phyloP scores from a whole-genome alignment of 2,888 invertebrate species.

The Halictus quadricinctus region DNA sequence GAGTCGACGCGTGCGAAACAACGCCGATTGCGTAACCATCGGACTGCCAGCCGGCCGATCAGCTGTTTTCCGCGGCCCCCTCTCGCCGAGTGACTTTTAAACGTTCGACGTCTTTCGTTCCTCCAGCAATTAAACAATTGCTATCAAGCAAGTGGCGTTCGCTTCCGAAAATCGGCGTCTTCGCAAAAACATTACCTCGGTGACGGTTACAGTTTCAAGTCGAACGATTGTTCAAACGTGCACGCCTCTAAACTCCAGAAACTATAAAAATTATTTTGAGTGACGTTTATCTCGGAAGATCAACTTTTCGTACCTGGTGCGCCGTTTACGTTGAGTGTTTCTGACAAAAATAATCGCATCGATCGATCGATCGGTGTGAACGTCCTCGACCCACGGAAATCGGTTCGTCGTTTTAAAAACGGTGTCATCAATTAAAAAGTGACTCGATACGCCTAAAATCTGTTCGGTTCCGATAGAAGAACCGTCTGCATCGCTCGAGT shows the following conservation, averaged over 20 bases:
- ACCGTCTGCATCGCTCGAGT: not conserved
- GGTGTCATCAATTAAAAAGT: not conserved
- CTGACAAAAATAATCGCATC: not conserved
- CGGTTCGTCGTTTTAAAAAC: not conserved
- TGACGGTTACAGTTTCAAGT: not conserved
- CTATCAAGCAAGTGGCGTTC: not conserved
- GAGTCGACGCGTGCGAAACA: conserved; percentile 34
- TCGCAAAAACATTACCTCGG: not conserved
- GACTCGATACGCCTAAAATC: not conserved
- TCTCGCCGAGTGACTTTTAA: not conserved
- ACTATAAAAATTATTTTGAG: not conserved
- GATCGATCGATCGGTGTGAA: not conserved
- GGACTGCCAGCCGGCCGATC: conserved; percentile 39
- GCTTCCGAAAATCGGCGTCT: not conserved
- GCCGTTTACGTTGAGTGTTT: not conserved
- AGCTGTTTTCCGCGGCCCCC: conserved; percentile 48
- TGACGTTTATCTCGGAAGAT: not conserved
- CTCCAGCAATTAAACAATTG: not conserved
- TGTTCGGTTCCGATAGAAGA: not conserved
- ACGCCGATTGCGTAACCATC: conserved; percentile 48
- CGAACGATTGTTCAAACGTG: no score
- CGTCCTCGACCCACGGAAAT: not conserved
- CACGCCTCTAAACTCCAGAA: not conserved
- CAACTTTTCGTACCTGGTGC: no score
- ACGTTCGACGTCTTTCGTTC: not conserved